phyloP scores from a whole-genome alignment of 2,113 vertebrate species.

The Pelecanus crispus region DNA sequence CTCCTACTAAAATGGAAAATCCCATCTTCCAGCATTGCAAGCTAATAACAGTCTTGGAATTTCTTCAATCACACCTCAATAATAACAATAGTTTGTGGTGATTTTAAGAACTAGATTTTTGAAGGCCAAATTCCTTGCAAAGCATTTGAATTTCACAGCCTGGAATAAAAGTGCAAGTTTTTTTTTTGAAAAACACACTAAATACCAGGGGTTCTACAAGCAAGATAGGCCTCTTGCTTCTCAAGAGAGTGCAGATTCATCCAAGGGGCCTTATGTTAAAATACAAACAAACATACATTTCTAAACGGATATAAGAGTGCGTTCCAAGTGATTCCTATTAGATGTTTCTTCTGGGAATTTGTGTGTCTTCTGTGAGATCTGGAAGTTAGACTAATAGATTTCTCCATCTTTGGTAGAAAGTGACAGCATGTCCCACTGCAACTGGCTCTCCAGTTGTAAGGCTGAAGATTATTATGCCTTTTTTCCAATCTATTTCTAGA shows the following conservation, averaged over 20 bases:
- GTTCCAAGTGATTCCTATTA: background rate
- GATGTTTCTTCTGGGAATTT: background rate
- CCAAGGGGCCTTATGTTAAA: background rate
- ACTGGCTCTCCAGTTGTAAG: background rate
- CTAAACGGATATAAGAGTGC: background rate
- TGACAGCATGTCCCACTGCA: background rate
- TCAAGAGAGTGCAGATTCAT: background rate
- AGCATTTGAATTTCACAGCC: background rate
- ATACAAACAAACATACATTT: background rate
- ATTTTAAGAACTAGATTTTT: background rate
- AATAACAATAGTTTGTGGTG: background rate
- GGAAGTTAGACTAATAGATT: background rate
- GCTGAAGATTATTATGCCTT: background rate
- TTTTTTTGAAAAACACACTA: background rate
- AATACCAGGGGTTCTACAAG: background rate
- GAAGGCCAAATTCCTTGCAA: background rate
- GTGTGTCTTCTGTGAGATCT: background rate
- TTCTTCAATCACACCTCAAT: background rate
- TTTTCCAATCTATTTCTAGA: background rate
- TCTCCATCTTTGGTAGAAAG: background rate
- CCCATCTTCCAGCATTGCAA: background rate
- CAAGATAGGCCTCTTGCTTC: background rate
- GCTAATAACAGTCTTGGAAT: background rate
- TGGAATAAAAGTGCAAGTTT: background rate
- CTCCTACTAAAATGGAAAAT: background rate